Evolutionary conservation across 2,797 vertebrate species (phyloP), one percentile per base, ranked within the genome.

Genomic region (Hippopotamyrus pictus): DNA sequence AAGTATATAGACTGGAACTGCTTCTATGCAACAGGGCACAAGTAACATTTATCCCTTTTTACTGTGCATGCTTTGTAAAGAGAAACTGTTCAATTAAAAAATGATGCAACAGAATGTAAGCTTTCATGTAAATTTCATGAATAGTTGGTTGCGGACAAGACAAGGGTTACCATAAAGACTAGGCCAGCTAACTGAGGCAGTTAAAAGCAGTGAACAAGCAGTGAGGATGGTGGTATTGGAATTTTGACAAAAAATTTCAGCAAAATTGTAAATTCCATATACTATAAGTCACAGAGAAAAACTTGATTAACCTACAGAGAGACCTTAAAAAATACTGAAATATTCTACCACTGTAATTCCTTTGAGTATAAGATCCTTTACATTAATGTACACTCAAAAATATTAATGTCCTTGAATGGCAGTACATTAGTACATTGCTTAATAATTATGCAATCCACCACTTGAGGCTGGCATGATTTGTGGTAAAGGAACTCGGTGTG

Each of bases 231-330:
- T 14, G 4, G 11, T 7, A 14, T 37, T 85, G 22, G 44, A 25
- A 51, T 51, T 51, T 25, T 85, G 19, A 50, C 5, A 0, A 85
- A 48, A 48, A 9, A 5, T 29, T 84, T 51, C 82, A 84, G 46
- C 41, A 84, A 25, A 50, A 51, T 25, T 51, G 46, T 22, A 46
- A 50, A 29, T 12, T 48, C 9, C 82, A 12, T 33, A 25, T 44
- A 57, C 79, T 86, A 37, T 89, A 90, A 76, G 54, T 89, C 88
- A 92, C 88, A 82, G 76, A 87, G 89, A 91, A 53, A 89, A 88
- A 90, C 90, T 91, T 92, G 91, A 93, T 93, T 91, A 94, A 91
- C 83, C 53, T 91, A 90, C 90, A 73, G 25, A 92, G 87, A 84
- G 85, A 2, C 76, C 90, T 90, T 86, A 25, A 86, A 83, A 88